Evolutionary conservation across 2,113 vertebrate species (phyloP).

Genomic region (Chaetops frenatus): DNA sequence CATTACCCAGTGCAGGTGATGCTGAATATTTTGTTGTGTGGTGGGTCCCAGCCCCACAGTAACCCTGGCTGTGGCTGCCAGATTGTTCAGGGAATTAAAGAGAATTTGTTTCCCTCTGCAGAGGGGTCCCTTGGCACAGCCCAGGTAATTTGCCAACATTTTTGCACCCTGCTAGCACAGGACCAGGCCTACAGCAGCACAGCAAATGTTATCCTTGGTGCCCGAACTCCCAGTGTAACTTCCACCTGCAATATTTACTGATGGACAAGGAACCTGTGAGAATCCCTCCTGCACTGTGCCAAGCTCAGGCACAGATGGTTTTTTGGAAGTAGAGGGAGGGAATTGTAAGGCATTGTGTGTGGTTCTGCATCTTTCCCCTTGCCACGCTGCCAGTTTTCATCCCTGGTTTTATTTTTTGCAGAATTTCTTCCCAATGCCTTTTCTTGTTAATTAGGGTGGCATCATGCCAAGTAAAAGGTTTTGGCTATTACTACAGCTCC

Average conservation of each 20-base stretch:
- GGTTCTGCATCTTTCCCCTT: not conserved
- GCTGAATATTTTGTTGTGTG: not conserved
- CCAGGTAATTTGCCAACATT: not conserved
- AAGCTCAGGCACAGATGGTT: not conserved
- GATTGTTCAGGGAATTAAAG: not conserved
- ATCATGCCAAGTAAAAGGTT: not conserved
- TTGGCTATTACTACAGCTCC: not conserved
- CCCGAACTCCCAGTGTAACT: not conserved
- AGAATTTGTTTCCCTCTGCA: not conserved
- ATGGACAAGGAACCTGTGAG: not conserved
- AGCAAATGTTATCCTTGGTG: not conserved
- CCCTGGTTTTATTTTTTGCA: not conserved
- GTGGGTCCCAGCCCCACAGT: not conserved
- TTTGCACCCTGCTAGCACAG: not conserved
- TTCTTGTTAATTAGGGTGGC: constrained; percentile 2
- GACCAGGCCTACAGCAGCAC: not conserved
- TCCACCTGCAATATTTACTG: not conserved
- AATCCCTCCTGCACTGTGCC: not conserved
- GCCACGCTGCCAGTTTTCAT: not conserved
- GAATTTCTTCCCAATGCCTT: not conserved
- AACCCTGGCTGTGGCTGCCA: not conserved
- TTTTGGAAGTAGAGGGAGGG: not conserved
- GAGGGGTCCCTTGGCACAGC: not conserved
- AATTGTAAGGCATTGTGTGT: not conserved
- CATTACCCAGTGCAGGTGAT: accelerated